Evolutionary conservation across 2,797 vertebrate species (phyloP).

Genomic region (Lateolabrax maculatus): DNA sequence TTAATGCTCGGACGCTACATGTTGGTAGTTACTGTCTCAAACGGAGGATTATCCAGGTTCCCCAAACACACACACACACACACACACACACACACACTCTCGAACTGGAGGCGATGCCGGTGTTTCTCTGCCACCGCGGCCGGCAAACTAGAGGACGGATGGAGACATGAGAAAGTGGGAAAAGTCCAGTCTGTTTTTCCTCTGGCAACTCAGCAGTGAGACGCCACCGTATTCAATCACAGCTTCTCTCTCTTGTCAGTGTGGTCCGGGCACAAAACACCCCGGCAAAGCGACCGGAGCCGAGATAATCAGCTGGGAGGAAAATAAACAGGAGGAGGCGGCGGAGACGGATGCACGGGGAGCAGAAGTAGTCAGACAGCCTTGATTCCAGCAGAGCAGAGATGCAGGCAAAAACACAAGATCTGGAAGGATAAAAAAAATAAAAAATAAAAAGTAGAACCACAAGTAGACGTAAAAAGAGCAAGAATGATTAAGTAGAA

Average conservation of each 20-base stretch:
- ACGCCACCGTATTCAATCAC: background rate
- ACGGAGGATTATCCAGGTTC: slow-evolving; percentile 53
- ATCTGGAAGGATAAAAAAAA: slow-evolving; percentile 9
- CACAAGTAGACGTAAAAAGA: background rate
- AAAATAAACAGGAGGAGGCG: background rate
- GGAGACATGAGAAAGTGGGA: background rate
- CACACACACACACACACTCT: background rate
- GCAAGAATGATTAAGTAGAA: background rate
- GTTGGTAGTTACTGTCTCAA: slow-evolving; percentile 19
- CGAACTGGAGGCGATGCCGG: background rate
- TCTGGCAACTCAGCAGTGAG: background rate
- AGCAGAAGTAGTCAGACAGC: background rate
- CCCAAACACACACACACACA: slow-evolving; percentile 6
- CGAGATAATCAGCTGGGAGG: background rate
- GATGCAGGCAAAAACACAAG: background rate
- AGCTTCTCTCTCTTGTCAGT: background rate
- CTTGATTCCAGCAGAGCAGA: slow-evolving; percentile 21
- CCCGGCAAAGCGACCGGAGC: background rate
- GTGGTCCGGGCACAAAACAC: background rate
- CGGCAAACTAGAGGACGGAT: background rate
- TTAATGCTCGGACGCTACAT: slow-evolving; percentile 35
- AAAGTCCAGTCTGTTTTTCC: background rate
- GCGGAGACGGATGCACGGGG: background rate
- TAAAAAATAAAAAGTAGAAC: background rate
- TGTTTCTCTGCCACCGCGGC: background rate